Evolutionary conservation across 2,888 invertebrate genomes (phyloP), one percentile per base, ranked within the genome.

Genomic region (Macrosoma leucophasiata): DNA sequence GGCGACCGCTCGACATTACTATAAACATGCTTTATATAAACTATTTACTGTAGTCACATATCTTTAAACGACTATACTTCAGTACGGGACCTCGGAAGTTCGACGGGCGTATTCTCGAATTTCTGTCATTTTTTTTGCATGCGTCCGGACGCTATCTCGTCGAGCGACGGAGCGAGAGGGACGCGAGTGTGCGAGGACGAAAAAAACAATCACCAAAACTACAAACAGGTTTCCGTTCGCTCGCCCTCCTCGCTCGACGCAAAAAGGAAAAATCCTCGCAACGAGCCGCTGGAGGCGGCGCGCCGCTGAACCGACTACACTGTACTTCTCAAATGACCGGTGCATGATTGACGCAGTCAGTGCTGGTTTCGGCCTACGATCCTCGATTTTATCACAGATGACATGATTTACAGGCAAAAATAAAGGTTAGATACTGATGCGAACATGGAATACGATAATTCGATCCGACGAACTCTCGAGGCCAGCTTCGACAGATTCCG

Each of bases 201-300:
- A 71, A 78, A 75, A 81, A 77, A 75, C 67, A 68, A 76, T 70
- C 70, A 76, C 76, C 77, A 65, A 79, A 79, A 74, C 66, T 57
- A 48, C 57, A 74, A 78, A 81, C 79, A 52, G 78, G 81, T 81
- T 79, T 68, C 43, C 57, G 63, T 59, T 58, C 62, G 62, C 51
- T 65, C 68, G 68, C 66, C 71, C 74, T 72, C 67, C 58, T 64
- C 68, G 68, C 66, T 58, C 64, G 62, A 66, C 62, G 62, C 64
- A 77, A 79, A 78, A 77, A 53, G 64, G 71, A 75, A 70, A 77
- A 77, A 58, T 56, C 62, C 57, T 55, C 53, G 64, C 66, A 58
- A 62, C 67, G 62, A 58, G 57, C 54, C 61, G 66, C 56, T 44
- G 44, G 50, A 46, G 58, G 57, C 55, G 55, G 49, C 52, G 45